phyloP scores from a whole-genome alignment of 2,888 invertebrate genomes.

The Dusona sp. region DNA sequence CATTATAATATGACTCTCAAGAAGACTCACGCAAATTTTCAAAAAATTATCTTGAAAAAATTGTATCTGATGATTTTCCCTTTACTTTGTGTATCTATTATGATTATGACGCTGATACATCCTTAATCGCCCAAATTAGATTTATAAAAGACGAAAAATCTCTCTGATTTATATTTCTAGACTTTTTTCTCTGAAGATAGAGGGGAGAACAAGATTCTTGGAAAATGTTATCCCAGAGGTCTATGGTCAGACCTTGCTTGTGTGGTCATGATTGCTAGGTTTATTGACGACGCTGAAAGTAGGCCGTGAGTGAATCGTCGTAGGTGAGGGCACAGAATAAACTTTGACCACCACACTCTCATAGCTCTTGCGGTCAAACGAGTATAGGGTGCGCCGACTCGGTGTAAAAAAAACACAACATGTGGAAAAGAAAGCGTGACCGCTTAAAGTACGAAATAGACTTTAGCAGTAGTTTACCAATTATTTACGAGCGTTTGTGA shows the following conservation, averaged over 20 bases:
- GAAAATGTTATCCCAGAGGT: background rate
- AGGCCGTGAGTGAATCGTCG: constrained; percentile 64
- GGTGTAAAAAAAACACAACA: constrained; percentile 27
- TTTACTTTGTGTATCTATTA: too few species aligned
- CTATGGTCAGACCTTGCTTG: background rate
- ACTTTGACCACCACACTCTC: constrained; percentile 57
- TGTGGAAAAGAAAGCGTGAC: background rate
- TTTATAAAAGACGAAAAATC: too few species aligned
- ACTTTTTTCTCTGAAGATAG: too few species aligned
- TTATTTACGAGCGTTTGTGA: constrained; percentile 29
- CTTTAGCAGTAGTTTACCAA: background rate
- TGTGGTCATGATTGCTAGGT: constrained; percentile 27
- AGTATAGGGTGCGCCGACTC: constrained; percentile 62
- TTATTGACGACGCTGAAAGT: constrained; percentile 65
- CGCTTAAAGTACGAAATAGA: background rate
- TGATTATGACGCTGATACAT: too few species aligned
- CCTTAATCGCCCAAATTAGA: too few species aligned
- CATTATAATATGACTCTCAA: too few species aligned
- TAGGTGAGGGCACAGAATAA: constrained; percentile 60
- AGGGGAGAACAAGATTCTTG: background rate
- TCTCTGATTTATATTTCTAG: background rate
- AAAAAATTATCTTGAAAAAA: too few species aligned
- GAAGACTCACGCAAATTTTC: too few species aligned
- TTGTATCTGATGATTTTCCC: too few species aligned
- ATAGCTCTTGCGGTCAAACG: constrained; percentile 18